A percentile compares a stretch with the other conserved stretches of the same genome.
Evolutionary conservation across 2,113 vertebrate genomes (phyloP).

Genomic region (Ramphastos sulfuratus): DNA sequence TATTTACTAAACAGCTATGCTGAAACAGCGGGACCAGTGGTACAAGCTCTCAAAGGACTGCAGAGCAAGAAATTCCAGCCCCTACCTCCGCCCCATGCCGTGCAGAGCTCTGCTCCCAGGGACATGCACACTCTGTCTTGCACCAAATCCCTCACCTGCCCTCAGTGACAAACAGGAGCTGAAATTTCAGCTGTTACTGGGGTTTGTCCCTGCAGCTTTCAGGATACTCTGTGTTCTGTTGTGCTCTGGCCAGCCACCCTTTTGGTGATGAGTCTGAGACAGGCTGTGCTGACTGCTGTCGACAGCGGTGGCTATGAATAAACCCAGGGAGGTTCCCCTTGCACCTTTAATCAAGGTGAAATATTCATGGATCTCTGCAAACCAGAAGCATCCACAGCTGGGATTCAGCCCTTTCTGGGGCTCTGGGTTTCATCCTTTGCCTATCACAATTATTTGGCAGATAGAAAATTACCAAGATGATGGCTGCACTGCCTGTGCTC

Average conservation of each 20-base stretch:
- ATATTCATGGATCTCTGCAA: not conserved
- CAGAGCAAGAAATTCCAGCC: not conserved
- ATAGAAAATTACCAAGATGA: not conserved
- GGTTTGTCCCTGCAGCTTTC: not conserved
- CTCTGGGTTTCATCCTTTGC: not conserved
- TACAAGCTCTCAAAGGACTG: not conserved
- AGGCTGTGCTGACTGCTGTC: not conserved
- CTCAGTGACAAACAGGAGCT: not conserved
- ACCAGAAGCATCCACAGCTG: not conserved
- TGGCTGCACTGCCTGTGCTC: not conserved
- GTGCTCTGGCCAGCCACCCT: not conserved
- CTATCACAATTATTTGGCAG: not conserved
- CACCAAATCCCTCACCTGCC: not conserved
- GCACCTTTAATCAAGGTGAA: not conserved
- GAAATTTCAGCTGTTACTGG: not conserved
- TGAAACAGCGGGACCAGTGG: constrained; percentile 13
- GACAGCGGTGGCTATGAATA: not conserved
- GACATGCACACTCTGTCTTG: not conserved
- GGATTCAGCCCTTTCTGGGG: not conserved
- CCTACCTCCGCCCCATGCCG: not conserved
- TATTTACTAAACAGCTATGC: not conserved
- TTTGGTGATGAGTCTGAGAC: not conserved
- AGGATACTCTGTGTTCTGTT: not conserved
- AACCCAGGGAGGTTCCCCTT: not conserved
- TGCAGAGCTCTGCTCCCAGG: not conserved